phyloP scores from a whole-genome alignment of 2,888 invertebrate genomes.

The Hermaeophaga mercurialis region DNA sequence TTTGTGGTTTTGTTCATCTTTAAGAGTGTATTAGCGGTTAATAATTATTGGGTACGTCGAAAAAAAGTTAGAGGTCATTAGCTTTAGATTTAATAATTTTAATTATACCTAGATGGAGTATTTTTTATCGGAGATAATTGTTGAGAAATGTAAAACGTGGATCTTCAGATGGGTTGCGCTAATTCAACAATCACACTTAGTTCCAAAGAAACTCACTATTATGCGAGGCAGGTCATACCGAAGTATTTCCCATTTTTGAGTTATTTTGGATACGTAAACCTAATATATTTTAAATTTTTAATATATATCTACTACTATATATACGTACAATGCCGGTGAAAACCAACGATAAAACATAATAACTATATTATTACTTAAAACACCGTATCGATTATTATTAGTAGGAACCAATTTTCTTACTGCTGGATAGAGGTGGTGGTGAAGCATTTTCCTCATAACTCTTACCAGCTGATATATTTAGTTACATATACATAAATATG shows the following conservation, averaged over 20 bases:
- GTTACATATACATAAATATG: slow-evolving; percentile 59
- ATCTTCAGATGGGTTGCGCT: slow-evolving; percentile 46
- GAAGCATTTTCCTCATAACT: slow-evolving; percentile 47
- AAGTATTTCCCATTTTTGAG: slow-evolving; percentile 61
- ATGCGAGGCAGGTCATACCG: slow-evolving; percentile 71
- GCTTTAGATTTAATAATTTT: slow-evolving; percentile 2
- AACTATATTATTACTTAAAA: slow-evolving; percentile 59
- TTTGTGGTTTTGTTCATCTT: not conserved
- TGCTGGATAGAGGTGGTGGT: slow-evolving; percentile 51
- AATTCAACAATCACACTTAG: slow-evolving; percentile 74
- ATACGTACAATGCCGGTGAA: slow-evolving; percentile 59
- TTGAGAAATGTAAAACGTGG: slow-evolving; percentile 13
- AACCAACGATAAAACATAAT: slow-evolving; percentile 59
- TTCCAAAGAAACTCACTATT: slow-evolving; percentile 78
- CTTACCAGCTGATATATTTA: slow-evolving; percentile 57
- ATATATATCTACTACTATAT: slow-evolving; percentile 60
- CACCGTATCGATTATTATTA: slow-evolving; percentile 60
- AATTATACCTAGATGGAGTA: not conserved
- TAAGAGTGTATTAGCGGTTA: slow-evolving; percentile 8
- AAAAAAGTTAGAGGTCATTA: slow-evolving; percentile 4
- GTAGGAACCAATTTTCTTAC: slow-evolving; percentile 59
- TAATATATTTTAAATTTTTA: slow-evolving; percentile 59
- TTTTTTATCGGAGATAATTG: not conserved
- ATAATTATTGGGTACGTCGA: slow-evolving; percentile 3
- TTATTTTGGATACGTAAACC: slow-evolving; percentile 62